Evolutionary conservation across 2,797 vertebrate species (phyloP), one percentile per base, ranked within the genome.

Genomic region (Lemur catta): DNA sequence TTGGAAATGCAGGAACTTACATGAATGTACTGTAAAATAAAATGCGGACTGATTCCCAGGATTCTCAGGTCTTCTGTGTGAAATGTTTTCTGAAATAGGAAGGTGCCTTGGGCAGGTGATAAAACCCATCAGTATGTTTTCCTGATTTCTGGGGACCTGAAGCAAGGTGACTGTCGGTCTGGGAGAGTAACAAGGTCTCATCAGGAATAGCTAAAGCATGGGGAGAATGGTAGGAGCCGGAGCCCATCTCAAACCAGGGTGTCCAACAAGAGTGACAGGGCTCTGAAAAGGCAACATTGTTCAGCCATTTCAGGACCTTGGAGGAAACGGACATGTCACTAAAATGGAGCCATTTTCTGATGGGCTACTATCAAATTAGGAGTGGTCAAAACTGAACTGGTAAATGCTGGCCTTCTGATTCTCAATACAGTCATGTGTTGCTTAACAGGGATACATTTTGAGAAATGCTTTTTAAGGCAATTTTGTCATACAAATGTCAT

Each of bases 21-120:
- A n/a, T 74, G 97, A 98, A 97, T 97, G 97, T 98, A 95, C 94
- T 97, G 91, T 98, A 96, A 95, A 98, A 98, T 98, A 98, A 98
- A 98, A 96, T 96, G 96, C 22, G 85, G 89, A 41, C 92, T 95
- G 93, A 76, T 97, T 92, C 97, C 94, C 11, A 28, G 22, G 93
- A 93, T 81, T 46, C 87, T 93, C 1, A 52, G 20, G 63, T 97
- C 88, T 84, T 88, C 55, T 14, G 2, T 92, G 85, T 93, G 95
- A 61, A 71, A 0, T 61, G 50, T 95, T 98, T 96, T 86, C 33
- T 17, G 43, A 75, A 84, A n/a, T 52, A 57, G 79, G 69, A 41
- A 86, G 67, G 55, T 97, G 28, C 82, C 93, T 91, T 0, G 24
- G 48, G 20, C 18, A 59, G 72, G 17, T 46, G 43, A 1, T 69